phyloP scores from a whole-genome alignment of 2,888 invertebrate species.

The Diachrysia chrysitis region DNA sequence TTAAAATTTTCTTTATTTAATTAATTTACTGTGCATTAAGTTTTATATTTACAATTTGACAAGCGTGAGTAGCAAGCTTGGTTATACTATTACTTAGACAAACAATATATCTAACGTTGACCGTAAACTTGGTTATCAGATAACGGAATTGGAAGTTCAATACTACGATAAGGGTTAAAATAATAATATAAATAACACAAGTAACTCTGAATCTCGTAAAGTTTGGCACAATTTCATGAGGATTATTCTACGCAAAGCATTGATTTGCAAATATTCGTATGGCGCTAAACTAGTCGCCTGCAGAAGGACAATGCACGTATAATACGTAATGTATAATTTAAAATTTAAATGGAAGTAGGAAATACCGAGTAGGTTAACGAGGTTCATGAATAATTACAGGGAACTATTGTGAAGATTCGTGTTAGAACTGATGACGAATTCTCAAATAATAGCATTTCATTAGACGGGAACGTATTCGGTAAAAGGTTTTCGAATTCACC shows the following conservation, averaged over 20 bases:
- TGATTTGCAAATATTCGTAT: conserved; percentile 68
- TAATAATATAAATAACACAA: conserved; percentile 36
- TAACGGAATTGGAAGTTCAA: conserved; percentile 49
- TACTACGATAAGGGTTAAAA: conserved; percentile 41
- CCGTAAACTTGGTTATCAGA: conserved; percentile 49
- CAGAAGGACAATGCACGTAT: conserved; percentile 69
- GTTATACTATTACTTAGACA: conserved; percentile 61
- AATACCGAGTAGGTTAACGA: conserved; percentile 67
- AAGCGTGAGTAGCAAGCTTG: conserved; percentile 87
- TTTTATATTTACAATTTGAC: conserved; percentile 82
- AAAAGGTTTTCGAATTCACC: conserved; percentile 6
- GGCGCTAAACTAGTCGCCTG: conserved; percentile 63
- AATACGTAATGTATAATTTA: conserved; percentile 67
- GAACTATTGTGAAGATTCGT: conserved; percentile 67
- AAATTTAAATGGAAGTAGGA: conserved; percentile 71
- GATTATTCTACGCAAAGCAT: conserved; percentile 71
- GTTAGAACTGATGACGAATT: conserved; percentile 37
- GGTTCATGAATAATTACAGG: conserved; percentile 70
- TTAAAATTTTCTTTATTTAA: conserved; percentile 67
- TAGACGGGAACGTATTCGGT: conserved; percentile 18
- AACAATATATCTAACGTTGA: conserved; percentile 54
- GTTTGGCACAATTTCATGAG: conserved; percentile 79
- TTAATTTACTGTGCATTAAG: conserved; percentile 78
- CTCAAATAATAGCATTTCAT: conserved; percentile 39
- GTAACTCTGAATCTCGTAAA: conserved; percentile 47